phyloP scores from a whole-genome alignment of 2,888 invertebrate species.

The Timema podura region DNA sequence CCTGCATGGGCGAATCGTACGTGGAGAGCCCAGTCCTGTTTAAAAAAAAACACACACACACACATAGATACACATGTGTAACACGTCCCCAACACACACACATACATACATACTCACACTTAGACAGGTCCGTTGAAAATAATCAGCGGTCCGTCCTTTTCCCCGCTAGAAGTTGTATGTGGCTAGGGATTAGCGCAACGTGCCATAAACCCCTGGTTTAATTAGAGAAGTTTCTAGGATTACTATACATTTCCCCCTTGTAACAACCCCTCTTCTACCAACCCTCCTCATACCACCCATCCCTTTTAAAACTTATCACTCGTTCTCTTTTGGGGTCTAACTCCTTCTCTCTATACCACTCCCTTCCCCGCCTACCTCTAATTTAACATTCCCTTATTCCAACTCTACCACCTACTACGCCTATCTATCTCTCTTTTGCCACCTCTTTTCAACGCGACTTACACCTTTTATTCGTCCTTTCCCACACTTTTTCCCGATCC shows the following conservation, averaged over 20 bases:
- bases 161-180: conserved; percentile 14
- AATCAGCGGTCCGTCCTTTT: too few relatives aligned
- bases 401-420: too few relatives aligned
- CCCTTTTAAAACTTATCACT: neutral
- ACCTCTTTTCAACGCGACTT: too few relatives aligned
- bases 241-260: conserved; percentile 11
- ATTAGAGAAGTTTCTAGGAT: conserved; percentile 25
- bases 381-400: neutral
- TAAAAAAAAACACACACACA: conserved; percentile 24
- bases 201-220: conserved; percentile 26
- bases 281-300: neutral
- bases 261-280: neutral
- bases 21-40: conserved; percentile 63
- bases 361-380: neutral
- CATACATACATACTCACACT: too few relatives aligned
- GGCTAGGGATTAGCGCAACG: conserved; percentile 22
- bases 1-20: conserved; percentile 58
- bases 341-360: neutral
- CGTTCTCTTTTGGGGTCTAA: conserved; percentile 18
- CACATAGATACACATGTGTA: neutral
- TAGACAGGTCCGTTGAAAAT: too few relatives aligned
- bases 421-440: too few relatives aligned
- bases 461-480: neutral
- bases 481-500: neutral
- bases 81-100: too few relatives aligned